Base-by-base conservation (phyloP, 2,888 invertebrate species). In the Rhagophthalmus giganteus region DNA sequence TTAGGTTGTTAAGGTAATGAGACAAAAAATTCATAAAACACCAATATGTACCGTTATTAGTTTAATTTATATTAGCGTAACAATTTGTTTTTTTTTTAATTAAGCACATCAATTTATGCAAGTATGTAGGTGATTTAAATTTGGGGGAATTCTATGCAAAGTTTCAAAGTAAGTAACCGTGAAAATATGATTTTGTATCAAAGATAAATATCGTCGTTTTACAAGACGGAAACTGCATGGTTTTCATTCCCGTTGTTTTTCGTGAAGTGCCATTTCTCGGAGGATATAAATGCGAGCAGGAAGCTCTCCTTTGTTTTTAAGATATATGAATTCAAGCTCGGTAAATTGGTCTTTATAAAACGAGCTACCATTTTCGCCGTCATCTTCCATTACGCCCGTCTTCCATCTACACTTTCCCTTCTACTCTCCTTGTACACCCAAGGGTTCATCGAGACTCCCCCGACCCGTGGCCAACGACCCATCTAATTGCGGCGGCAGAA, bases 401-500 rank as follows among this genome's bases (percentile, higher is more conserved):
- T 67, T 70, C 65, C 63, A 66, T 71, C 66, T 66, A 58, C 58
- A 61, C 64, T 74, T 44, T 65, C 57, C 59, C 38, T 58, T 55
- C 53, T 55, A 56, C 37, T 46, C 51, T 54, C 47, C 11, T 37
- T 45, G 53, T 57, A 54, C 42, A 53, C 55, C 35, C 48, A 42
- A 48, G 58, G 58, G 51, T 54, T 56, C 56, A 58, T 56, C 45
- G 46, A 58, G 56, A 52, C 47, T 51, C 52, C 58, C 54, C 52
- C 54, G 48, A 54, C 47, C 53, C 57, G 78, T 78, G 78, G 77
- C 78, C 83, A 81, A 81, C 82, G 81, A 81, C 79, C 82, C 82
- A 79, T 82, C 82, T 83, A 83, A 83, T 83, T 83, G 82, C 78
- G 80, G 78, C 78, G 78, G 77, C 79, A 76, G 71, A 83, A 83